These are phyloP conservation scores for Stenodera caucasica DNA, from an alignment of 2,888 invertebrate species.

Conservation along the genomic window DNA sequence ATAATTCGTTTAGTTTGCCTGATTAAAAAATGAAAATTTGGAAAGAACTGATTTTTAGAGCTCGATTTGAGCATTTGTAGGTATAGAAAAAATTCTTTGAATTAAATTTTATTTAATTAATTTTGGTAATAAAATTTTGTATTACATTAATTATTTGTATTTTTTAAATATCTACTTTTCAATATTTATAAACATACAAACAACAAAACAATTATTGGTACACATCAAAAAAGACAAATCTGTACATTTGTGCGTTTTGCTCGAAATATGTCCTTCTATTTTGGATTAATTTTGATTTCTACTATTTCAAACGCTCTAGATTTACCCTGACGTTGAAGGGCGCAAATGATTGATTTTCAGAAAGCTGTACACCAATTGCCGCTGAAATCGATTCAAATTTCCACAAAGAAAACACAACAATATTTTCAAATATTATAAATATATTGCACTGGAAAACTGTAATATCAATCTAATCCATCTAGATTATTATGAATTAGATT, in stretches of 20 bases:
- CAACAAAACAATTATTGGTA: conserved; percentile 27
- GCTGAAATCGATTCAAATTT: too few species aligned
- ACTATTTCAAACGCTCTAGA: not conserved
- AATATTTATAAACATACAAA: conserved; percentile 30
- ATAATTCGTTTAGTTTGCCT: too few species aligned
- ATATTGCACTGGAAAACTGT: conserved; percentile 4
- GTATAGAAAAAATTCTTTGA: too few species aligned
- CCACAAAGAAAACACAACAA: too few species aligned
- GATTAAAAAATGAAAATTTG: too few species aligned
- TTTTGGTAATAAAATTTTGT: conserved; percentile 28
- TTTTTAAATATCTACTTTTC: conserved; percentile 16
- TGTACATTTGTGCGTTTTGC: conserved; percentile 30
- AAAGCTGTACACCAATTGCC: too few species aligned
- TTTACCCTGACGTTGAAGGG: not conserved
- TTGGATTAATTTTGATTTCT: not conserved
- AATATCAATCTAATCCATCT: not conserved
- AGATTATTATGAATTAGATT: not conserved
- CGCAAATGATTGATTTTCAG: not conserved
- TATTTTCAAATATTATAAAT: not conserved
- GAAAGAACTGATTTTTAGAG: too few species aligned
- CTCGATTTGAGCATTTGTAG: too few species aligned
- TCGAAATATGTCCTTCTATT: not conserved
- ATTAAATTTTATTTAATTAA: too few species aligned
- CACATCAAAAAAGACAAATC: conserved; percentile 22
- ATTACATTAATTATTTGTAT: conserved; percentile 18